These are phyloP conservation scores for Auanema sp. DNA, from an alignment of 2,888 invertebrate genomes.

Conservation along the genomic window DNA sequence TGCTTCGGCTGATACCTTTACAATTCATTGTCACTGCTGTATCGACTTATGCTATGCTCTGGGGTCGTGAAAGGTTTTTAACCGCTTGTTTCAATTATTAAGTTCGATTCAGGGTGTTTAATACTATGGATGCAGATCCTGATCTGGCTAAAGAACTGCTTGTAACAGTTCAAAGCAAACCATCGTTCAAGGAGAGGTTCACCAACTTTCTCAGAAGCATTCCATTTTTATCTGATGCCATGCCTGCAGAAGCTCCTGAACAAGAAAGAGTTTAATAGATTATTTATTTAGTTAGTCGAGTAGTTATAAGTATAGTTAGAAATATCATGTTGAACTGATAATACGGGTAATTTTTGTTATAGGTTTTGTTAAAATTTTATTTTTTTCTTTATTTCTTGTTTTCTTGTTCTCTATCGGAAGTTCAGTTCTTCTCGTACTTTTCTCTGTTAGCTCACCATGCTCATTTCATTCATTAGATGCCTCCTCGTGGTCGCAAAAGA, in stretches of 20 bases:
- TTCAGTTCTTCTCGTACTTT: neutral
- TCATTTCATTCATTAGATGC: neutral
- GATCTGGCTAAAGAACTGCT: constrained; percentile 45
- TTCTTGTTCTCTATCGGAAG: neutral
- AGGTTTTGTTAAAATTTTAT: neutral
- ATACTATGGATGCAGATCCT: constrained; percentile 53
- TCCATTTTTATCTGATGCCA: constrained; percentile 34
- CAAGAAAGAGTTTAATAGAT: constrained; percentile 27
- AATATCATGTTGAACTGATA: neutral
- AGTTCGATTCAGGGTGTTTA: constrained; percentile 53
- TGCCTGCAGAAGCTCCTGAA: constrained; percentile 36
- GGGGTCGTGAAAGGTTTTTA: constrained; percentile 49
- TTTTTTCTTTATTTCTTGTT: constrained; percentile 1
- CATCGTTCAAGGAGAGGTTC: constrained; percentile 29
- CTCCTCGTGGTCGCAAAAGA: neutral
- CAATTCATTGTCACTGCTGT: constrained; percentile 45
- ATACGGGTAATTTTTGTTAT: neutral
- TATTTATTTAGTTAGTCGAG: neutral
- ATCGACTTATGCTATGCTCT: constrained; percentile 46
- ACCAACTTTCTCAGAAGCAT: constrained; percentile 30
- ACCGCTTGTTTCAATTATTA: neutral
- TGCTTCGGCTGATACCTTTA: constrained; percentile 26
- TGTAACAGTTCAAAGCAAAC: constrained; percentile 28
- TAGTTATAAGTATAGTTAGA: constrained; percentile 4
- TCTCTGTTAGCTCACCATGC: neutral